Base-by-base conservation (phyloP, 2,797 vertebrate genomes). In the Loris lydekkerianus region DNA sequence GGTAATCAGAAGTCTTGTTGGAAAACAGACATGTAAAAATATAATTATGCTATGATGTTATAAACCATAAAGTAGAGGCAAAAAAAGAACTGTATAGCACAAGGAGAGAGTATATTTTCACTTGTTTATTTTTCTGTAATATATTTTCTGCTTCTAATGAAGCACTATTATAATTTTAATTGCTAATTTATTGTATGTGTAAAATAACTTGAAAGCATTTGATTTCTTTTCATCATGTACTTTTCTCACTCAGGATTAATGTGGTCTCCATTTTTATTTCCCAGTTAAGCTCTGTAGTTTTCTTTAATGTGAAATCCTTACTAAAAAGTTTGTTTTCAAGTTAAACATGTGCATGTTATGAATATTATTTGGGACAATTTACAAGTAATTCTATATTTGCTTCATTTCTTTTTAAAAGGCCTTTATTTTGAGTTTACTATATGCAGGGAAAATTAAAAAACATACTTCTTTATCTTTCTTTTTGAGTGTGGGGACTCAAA, bases 321-420 rank as follows among this genome's bases (percentile, higher is more conserved):
- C 69, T 90, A 84, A 77, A 92, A 72, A 89, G 46, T 17, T 93
- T 94, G 46, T 17, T 93, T 94, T 92, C 73, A 84, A 58, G 18
- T 80, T 93, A 89, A 91, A 72, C 0, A 37, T 73, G 29, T 92
- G 20, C 1, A 10, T 67, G 13, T 27, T 92, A 86, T 78, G 20
- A 93, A 80, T 96, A 67, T 81, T 87, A 85, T 91, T 81, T 92
- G 9, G 65, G 21, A 58, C 23, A 78, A 1, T 84, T 21, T 86
- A n/a, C 14, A 69, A 58, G 15, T 73, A 89, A 87, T 63, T 89
- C 25, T 76, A 1, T 72, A 37, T 94, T 70, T 89, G 5, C 75
- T 83, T 83, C 82, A 43, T 88, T 92, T 78, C 29, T 56, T 94
- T 67, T 20, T 10, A 43, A 87, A 95, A 96, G 25, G 20, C 13